Percentiles rank a stretch among this genome's conserved stretches.
phyloP scores from a whole-genome alignment of 2,113 vertebrate species.

The Opisthocomus hoazin region DNA sequence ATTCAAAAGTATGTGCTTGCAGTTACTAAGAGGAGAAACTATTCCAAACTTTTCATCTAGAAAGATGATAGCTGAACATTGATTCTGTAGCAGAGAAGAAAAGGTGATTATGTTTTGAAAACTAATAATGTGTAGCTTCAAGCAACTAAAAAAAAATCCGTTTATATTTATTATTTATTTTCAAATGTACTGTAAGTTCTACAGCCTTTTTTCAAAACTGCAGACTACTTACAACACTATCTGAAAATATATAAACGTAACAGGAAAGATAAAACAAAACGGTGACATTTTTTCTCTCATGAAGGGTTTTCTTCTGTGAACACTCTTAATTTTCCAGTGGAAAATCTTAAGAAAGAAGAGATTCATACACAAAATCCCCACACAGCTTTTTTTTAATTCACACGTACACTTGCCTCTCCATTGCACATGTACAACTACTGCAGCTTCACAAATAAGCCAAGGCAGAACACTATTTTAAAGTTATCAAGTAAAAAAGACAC shows the following conservation, averaged over 20 bases:
- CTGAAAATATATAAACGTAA: neutral
- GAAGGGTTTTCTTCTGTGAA: neutral
- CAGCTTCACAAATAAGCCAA: neutral
- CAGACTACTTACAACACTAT: neutral
- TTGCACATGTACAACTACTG: neutral
- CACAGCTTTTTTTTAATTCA: neutral
- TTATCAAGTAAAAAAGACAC: neutral
- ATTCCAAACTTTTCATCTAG: neutral
- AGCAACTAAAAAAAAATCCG: neutral
- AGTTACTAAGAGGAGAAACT: neutral
- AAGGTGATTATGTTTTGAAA: neutral
- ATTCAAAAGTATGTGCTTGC: neutral
- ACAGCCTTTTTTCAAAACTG: neutral
- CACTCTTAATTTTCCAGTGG: neutral
- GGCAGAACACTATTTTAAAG: neutral
- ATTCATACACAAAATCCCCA: neutral
- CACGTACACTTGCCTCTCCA: neutral
- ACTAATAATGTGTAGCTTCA: neutral
- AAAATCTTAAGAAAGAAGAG: neutral
- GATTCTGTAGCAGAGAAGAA: neutral
- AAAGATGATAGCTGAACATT: neutral
- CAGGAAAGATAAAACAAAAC: neutral
- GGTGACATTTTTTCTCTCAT: neutral
- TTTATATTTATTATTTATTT: neutral
- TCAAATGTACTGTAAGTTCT: neutral